Percentiles rank a stretch among this genome's conserved stretches.
Evolutionary conservation across 2,113 vertebrate species (phyloP).

Genomic region (Pardalotus punctatus): DNA sequence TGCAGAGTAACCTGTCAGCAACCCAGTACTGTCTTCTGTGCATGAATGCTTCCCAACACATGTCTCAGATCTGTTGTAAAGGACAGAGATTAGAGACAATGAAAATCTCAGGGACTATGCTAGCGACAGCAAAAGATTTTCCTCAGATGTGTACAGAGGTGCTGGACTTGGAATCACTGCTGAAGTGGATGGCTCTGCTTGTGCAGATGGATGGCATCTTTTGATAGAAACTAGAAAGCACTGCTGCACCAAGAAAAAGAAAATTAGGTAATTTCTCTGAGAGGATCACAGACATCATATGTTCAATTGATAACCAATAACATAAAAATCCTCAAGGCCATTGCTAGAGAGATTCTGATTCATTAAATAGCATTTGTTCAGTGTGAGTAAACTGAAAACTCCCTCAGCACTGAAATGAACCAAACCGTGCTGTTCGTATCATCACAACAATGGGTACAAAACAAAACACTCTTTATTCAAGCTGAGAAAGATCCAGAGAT

Average conservation of each 20-base stretch:
- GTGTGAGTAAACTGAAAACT: background rate
- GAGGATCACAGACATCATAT: background rate
- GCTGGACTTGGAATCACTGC: background rate
- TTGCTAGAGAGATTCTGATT: background rate
- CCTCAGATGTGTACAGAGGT: no score
- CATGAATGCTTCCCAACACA: background rate
- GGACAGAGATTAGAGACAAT: background rate
- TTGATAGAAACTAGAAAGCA: background rate
- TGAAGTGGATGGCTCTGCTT: background rate
- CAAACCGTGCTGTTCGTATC: background rate
- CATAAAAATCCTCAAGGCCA: background rate
- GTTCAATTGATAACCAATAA: background rate
- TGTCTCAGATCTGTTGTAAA: background rate
- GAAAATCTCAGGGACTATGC: background rate
- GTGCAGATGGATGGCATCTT: background rate
- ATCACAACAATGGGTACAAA: background rate
- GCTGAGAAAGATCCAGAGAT: background rate
- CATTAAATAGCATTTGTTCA: background rate
- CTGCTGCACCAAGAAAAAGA: background rate
- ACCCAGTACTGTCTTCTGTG: background rate
- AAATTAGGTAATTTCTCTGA: background rate
- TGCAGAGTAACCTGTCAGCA: background rate
- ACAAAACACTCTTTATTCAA: background rate
- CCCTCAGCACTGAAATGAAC: background rate
- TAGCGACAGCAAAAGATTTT: background rate